phyloP scores from a whole-genome alignment of 2,113 vertebrate genomes.

The Mobula hypostoma region DNA sequence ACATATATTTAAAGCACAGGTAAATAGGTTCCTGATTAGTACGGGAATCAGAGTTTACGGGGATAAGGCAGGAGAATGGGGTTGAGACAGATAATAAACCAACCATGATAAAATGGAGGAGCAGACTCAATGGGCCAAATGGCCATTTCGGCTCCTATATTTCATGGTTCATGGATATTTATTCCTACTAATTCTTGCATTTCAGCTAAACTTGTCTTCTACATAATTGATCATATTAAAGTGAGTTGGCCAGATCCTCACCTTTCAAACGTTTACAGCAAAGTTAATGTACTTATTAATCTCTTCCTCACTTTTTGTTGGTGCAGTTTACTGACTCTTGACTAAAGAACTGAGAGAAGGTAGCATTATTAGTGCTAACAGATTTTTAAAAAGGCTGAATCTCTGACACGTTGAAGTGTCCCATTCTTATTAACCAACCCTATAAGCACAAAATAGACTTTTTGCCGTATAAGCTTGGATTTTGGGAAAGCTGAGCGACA shows the following conservation, averaged over 20 bases:
- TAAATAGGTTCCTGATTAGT: too few relatives aligned
- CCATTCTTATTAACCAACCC: neutral
- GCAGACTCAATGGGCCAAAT: too few relatives aligned
- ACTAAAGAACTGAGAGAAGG: neutral
- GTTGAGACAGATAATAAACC: too few relatives aligned
- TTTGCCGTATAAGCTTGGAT: neutral
- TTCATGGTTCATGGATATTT: neutral
- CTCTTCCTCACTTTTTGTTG: neutral
- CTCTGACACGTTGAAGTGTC: neutral
- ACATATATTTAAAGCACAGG: too few relatives aligned
- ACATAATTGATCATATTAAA: neutral
- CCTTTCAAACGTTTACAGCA: neutral
- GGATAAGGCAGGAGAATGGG: too few relatives aligned
- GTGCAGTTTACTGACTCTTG: neutral
- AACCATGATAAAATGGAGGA: too few relatives aligned
- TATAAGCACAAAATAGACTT: neutral
- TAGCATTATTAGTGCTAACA: neutral
- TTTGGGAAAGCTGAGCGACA: too few relatives aligned
- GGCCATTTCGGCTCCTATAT: too few relatives aligned
- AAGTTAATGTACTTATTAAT: neutral
- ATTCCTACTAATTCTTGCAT: neutral
- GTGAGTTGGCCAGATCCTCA: neutral
- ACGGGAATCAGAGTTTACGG: too few relatives aligned
- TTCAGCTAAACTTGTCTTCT: neutral
- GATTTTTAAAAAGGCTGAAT: neutral